Base-by-base conservation (phyloP, 2,888 invertebrate species). In the Chirona hameri region DNA sequence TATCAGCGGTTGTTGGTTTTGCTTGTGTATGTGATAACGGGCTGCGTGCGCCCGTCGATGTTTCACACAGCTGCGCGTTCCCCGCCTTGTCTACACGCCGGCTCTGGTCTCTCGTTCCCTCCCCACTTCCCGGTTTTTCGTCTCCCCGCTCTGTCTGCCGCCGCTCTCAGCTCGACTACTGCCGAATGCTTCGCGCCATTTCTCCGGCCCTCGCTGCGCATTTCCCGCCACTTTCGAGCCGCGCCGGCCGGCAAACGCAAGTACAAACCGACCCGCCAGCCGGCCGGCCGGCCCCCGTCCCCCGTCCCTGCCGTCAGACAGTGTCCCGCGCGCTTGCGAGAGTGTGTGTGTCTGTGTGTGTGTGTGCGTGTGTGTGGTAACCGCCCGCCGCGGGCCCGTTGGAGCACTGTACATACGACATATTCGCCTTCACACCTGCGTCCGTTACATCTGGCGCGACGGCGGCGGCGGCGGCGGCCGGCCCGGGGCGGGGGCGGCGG, bases 221-320 rank as follows among this genome's bases (percentile, higher is more conserved):
- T 12, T 10, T 27, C 65, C 27, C n/a, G 24, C 65, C 65, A 10
- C 7, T 65, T 27, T 29, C 14, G 27, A 29, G 27, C 27, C 27
- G 29, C 72, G 72, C 18, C 31, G 72, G 72, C 72, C 31, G 31
- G 72, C 31, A 27, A 5, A 14, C 72, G 72, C 31, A 14, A 72
- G 72, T 72, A 72, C 72, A 72, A 72, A 72, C 18, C 27, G 72
- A 29, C 72, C 65, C 60, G 29, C 27, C 29, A 31, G 72, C 31
- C 72, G 72, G 72, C 65, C 65, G 65, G 65, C n/a, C 65, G n/a
- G 65, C 10, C n/a, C 65, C n/a, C 27, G n/a, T n/a, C n/a, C 65
- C n/a, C 65, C 24, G 2, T 18, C 21, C 69, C 69, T 10, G 27
- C 14, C 69, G 69, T 3, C 39, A 39, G 39, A 39, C 39, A 39